Conservation (phyloP, 2,113 vertebrate species). For the Melospiza melodia region DNA sequence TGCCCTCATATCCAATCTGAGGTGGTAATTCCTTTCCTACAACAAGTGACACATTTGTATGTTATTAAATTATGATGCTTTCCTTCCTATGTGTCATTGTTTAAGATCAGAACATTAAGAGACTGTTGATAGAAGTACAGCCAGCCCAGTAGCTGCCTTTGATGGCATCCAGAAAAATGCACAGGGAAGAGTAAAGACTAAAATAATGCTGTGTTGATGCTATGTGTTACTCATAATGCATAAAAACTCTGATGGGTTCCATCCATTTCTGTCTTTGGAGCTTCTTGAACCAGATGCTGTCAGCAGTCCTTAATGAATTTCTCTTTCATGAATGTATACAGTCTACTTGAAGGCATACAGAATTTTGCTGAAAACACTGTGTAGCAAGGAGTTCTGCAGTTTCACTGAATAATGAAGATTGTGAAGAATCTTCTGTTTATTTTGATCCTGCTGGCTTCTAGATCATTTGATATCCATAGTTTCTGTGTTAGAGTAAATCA, state of each 20-base stretch:
- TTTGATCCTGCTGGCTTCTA: slow-evolving; percentile 13
- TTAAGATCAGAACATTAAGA: background rate
- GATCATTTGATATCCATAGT: background rate
- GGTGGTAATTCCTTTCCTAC: background rate
- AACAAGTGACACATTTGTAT: background rate
- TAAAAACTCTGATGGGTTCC: background rate
- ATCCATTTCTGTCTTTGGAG: background rate
- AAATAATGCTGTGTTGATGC: background rate
- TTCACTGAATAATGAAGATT: background rate
- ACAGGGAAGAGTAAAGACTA: background rate
- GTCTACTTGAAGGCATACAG: background rate
- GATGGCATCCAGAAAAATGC: background rate
- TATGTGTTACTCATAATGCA: background rate
- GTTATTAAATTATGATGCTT: background rate
- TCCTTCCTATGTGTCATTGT: background rate
- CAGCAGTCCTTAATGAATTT: background rate
- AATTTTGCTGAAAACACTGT: background rate
- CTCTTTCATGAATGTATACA: background rate
- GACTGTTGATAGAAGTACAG: background rate
- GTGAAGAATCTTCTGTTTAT: background rate
- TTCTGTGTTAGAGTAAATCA: background rate
- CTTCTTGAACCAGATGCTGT: background rate
- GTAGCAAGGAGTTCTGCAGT: background rate
- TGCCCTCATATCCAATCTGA: background rate
- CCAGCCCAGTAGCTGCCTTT: background rate